These are phyloP conservation scores for Elysia chlorotica DNA, from an alignment of 1,140 invertebrate genomes.

Conservation along the genomic window DNA sequence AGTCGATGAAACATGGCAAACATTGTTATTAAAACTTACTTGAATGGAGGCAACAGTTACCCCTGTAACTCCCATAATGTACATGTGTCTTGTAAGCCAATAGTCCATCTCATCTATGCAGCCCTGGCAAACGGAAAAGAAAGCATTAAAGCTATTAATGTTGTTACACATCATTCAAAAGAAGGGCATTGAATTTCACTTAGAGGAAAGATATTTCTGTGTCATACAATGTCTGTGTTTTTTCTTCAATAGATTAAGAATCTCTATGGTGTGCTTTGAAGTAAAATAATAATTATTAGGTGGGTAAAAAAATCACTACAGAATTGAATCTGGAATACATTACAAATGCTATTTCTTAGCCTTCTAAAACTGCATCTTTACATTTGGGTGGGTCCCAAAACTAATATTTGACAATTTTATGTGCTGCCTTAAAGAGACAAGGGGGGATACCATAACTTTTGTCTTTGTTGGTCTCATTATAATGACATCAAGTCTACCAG, in stretches of 20 bases:
- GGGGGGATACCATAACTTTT: too few species aligned
- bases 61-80: constrained; percentile 43
- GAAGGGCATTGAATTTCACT: neutral
- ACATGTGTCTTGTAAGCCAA: constrained; percentile 45
- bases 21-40: constrained; percentile 26
- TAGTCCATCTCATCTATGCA: constrained; percentile 48
- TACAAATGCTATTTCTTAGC: too few species aligned
- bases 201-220: too few species aligned
- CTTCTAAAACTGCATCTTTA: too few species aligned
- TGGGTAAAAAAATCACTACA: too few species aligned
- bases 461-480: too few species aligned
- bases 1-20: neutral
- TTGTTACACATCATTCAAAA: neutral
- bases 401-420: too few species aligned
- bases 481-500: too few species aligned
- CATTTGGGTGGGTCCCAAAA: too few species aligned
- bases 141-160: neutral
- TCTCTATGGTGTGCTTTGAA: neutral
- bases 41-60: constrained; percentile 45
- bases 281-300: neutral
- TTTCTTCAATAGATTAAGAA: neutral
- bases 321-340: too few species aligned
- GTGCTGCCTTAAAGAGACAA: too few species aligned
- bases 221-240: too few species aligned
- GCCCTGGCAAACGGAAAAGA: constrained; percentile 31